Conservation (phyloP, 2,797 vertebrate species). For the Hafferia zeledoni region DNA sequence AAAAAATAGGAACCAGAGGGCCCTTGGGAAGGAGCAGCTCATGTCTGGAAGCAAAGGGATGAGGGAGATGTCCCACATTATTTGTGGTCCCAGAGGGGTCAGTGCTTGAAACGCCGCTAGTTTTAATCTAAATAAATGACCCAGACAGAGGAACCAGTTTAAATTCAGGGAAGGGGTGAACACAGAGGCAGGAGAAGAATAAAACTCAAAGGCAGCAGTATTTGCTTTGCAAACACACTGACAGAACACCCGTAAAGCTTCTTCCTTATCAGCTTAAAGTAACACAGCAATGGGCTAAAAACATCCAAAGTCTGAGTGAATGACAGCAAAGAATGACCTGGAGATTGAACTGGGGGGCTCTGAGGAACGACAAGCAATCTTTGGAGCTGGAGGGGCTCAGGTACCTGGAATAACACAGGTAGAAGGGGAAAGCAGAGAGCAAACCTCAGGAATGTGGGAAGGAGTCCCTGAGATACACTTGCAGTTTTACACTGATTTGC, state of each 20-base stretch:
- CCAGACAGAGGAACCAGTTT: background rate
- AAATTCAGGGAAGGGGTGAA: slow-evolving; percentile 20
- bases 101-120: slow-evolving; percentile 14
- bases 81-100: slow-evolving; percentile 7
- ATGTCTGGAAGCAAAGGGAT: background rate
- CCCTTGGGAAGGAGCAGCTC: background rate
- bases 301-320: background rate
- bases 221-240: slow-evolving; percentile 30
- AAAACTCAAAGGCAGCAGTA: background rate
- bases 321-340: rapidly evolving
- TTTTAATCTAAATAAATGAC: slow-evolving; percentile 65
- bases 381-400: background rate
- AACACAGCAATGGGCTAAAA: background rate
- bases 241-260: background rate
- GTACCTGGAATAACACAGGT: background rate
- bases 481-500: too few species aligned
- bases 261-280: background rate
- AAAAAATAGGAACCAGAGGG: slow-evolving; percentile 32
- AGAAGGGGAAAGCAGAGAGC: background rate
- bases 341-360: background rate
- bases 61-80: background rate
- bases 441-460: background rate
- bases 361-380: background rate
- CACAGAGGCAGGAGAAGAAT: background rate
- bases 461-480: background rate